phyloP scores from a whole-genome alignment of 2,113 vertebrate genomes.

The Rhea americana region DNA sequence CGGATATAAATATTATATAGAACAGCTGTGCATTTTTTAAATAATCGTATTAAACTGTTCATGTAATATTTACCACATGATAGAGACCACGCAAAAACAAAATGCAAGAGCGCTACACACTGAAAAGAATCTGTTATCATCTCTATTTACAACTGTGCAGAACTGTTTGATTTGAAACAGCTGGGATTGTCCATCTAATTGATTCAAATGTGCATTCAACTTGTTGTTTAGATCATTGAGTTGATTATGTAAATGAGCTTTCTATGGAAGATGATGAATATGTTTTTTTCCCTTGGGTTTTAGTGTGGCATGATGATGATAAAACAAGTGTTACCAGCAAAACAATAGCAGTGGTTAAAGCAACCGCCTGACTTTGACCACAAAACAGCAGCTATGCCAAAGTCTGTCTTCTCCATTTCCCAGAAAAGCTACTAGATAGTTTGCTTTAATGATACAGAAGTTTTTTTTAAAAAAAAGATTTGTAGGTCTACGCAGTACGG shows the following conservation, averaged over 20 bases:
- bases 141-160: neutral
- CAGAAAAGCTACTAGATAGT: neutral
- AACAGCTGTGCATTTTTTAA: neutral
- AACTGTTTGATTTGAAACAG: neutral
- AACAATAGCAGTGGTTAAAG: neutral
- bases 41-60: neutral
- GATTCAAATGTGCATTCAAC: conserved; percentile 20
- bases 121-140: neutral
- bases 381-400: neutral
- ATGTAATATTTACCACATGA: neutral
- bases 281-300: neutral
- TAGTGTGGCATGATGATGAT: neutral
- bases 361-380: neutral
- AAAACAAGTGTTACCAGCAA: neutral
- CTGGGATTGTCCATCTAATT: conserved; percentile 28
- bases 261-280: neutral
- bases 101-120: neutral
- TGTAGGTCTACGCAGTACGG: neutral
- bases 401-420: neutral
- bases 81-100: neutral
- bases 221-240: neutral
- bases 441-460: neutral
- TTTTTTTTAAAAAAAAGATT: neutral
- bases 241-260: conserved; percentile 23
- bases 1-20: neutral